Percentiles rank a stretch among this genome's conserved stretches.
Conservation (phyloP, 1,140 invertebrate genomes). For the Drosophila lacertosa region DNA sequence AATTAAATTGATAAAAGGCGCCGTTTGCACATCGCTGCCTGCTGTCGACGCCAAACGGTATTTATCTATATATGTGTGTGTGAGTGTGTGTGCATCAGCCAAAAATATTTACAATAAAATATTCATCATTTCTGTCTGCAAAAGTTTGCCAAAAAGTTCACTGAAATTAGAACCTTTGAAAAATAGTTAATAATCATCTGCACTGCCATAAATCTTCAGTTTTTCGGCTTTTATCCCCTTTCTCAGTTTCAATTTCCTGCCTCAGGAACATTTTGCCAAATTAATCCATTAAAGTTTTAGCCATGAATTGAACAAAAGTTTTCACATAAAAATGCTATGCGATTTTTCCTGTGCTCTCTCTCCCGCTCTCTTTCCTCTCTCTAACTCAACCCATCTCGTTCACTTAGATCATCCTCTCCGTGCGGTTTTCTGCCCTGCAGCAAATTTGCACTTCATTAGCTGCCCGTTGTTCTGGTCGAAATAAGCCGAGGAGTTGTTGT, state of each 20-base stretch:
- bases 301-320: constrained; percentile 77
- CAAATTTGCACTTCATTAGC: constrained; percentile 81
- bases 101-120: constrained; percentile 65
- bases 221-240: constrained; percentile 26
- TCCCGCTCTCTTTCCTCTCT: constrained; percentile 2
- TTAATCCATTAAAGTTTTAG: constrained; percentile 80
- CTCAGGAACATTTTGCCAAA: constrained; percentile 70
- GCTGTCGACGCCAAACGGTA: constrained; percentile 30
- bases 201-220: constrained; percentile 42
- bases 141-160: constrained; percentile 62
- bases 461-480: constrained; percentile 30
- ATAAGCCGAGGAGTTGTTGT: no score
- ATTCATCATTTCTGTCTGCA: constrained; percentile 57
- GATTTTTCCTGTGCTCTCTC: background rate
- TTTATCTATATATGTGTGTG: background rate
- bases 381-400: background rate
- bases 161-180: constrained; percentile 39
- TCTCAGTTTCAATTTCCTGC: constrained; percentile 73
- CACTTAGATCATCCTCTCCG: background rate
- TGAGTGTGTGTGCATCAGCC: background rate
- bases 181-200: constrained; percentile 61
- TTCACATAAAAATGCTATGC: constrained; percentile 70
- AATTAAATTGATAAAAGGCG: constrained; percentile 71
- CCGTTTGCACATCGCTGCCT: constrained; percentile 58
- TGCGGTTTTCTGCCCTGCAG: constrained; percentile 2